Percentiles rank a stretch among this genome's conserved stretches.
phyloP scores from a whole-genome alignment of 2,888 invertebrate genomes.

The Dioctria rufipes region DNA sequence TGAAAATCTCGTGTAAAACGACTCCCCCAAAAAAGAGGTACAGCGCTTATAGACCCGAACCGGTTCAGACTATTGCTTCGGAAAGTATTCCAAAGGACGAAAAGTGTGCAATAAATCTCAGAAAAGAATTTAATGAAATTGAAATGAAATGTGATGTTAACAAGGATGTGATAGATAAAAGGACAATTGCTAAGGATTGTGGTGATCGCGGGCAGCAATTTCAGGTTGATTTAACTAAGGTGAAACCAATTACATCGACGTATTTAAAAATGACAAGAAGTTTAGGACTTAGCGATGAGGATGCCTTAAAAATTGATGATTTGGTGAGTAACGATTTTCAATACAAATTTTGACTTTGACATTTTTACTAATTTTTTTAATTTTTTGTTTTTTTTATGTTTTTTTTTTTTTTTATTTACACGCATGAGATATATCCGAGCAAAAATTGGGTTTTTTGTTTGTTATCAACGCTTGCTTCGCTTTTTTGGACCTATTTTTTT shows the following conservation, averaged over 20 bases:
- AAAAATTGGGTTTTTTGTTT: constrained; percentile 20
- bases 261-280: constrained; percentile 89
- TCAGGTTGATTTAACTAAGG: constrained; percentile 70
- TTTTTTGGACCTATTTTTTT: constrained; percentile 7
- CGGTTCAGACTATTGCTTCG: not conserved
- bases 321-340: constrained; percentile 74
- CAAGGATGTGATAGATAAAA: not conserved
- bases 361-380: not conserved
- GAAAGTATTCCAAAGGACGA: not conserved
- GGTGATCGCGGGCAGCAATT: not conserved
- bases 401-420: constrained; percentile 33
- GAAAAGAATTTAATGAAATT: constrained; percentile 65
- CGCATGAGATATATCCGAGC: constrained; percentile 30
- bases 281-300: constrained; percentile 77
- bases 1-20: constrained; percentile 59
- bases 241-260: constrained; percentile 90
- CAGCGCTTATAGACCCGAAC: constrained; percentile 21
- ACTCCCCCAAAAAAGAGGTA: constrained; percentile 58
- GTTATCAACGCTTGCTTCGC: constrained; percentile 9
- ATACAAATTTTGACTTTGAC: constrained; percentile 65
- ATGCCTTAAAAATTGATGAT: constrained; percentile 75
- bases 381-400: constrained; percentile 10
- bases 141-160: constrained; percentile 72
- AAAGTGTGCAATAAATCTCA: constrained; percentile 58
- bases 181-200: not conserved